phyloP scores from a whole-genome alignment of 2,113 vertebrate genomes.

The Alligator sinensis region DNA sequence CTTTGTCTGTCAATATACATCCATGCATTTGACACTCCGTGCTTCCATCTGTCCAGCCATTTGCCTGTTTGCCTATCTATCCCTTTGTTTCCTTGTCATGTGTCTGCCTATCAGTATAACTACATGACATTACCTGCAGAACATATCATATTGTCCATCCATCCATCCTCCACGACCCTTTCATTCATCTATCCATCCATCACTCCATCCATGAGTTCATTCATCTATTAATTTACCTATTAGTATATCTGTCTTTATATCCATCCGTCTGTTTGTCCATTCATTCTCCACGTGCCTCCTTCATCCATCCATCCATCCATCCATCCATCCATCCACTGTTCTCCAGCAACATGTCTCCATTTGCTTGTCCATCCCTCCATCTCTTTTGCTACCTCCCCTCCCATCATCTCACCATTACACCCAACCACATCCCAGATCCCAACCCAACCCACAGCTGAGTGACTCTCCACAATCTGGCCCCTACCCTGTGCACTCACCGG shows the following conservation, averaged over 20 bases:
- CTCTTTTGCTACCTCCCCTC: background rate
- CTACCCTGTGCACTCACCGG: constrained; percentile 71
- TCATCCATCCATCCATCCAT: background rate
- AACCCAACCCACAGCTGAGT: too few relatives aligned
- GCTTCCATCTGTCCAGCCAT: background rate
- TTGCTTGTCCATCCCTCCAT: background rate
- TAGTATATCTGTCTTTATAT: too few relatives aligned
- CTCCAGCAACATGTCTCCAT: too few relatives aligned
- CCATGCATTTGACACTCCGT: too few relatives aligned
- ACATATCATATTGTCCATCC: background rate
- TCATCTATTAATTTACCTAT: background rate
- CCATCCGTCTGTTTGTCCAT: background rate
- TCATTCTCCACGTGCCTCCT: too few relatives aligned
- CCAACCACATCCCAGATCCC: background rate
- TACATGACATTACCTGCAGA: too few relatives aligned
- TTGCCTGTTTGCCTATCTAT: background rate
- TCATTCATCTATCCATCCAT: background rate
- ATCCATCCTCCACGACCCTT: background rate
- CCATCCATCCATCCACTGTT: background rate
- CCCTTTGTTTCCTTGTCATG: background rate
- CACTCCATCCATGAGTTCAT: background rate
- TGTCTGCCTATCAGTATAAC: too few relatives aligned
- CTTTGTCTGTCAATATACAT: too few relatives aligned
- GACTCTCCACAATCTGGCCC: too few relatives aligned
- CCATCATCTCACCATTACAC: background rate